These are phyloP conservation scores for Conus canariensis DNA, from an alignment of 2,888 invertebrate genomes.

Conservation along the genomic window DNA sequence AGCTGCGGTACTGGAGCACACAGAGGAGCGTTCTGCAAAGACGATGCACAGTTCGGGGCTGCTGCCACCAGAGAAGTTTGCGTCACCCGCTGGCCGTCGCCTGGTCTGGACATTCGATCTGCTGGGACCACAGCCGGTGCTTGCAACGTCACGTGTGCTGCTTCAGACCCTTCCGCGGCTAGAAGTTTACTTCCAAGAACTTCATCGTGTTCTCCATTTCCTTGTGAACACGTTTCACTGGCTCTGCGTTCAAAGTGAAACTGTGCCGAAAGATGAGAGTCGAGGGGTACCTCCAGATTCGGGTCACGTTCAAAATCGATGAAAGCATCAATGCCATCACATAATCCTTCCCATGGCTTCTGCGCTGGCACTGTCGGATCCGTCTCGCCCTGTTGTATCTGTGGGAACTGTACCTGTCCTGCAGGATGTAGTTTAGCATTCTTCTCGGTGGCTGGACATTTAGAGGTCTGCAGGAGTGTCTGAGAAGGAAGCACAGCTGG, in stretches of 20 bases:
- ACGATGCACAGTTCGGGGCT: not conserved
- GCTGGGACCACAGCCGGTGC: not conserved
- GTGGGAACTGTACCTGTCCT: not conserved
- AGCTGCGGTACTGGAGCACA: not conserved
- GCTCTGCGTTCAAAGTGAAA: not conserved
- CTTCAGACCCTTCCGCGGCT: not conserved
- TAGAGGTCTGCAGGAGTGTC: not conserved
- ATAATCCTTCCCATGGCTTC: not conserved
- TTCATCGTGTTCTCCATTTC: not conserved
- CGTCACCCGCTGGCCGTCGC: not conserved
- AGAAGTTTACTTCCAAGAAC: not conserved
- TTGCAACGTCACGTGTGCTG: not conserved
- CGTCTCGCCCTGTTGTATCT: not conserved
- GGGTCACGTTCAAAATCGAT: conserved; percentile 31
- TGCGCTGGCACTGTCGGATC: too few relatives aligned
- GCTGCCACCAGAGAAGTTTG: not conserved
- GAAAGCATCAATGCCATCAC: conserved; percentile 7
- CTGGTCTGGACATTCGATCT: not conserved
- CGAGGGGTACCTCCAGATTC: conserved; percentile 12
- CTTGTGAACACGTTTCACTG: not conserved
- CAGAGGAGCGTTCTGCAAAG: not conserved
- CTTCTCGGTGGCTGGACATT: not conserved
- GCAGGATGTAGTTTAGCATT: too few relatives aligned
- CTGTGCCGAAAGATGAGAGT: not conserved
- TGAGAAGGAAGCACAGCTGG: not conserved